These are phyloP conservation scores for Eleutherodactylus coqui DNA, from an alignment of 2,797 vertebrate genomes.

Conservation along the genomic window DNA sequence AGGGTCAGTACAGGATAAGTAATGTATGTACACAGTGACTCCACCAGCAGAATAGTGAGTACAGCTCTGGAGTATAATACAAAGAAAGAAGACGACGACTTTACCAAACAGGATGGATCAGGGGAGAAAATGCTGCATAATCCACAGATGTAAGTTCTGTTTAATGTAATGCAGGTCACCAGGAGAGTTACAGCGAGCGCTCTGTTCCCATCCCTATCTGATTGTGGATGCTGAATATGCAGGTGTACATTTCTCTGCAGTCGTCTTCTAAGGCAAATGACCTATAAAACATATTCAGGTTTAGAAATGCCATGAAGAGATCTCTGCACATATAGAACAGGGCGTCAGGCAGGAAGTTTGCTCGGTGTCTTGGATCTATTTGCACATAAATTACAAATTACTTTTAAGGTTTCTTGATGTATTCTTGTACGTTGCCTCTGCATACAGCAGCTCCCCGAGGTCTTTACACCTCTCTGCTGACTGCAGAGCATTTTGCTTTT, in stretches of 20 bases:
- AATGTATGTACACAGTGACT: too few species aligned
- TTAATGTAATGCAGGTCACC: not conserved
- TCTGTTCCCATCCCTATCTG: not conserved
- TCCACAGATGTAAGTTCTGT: not conserved
- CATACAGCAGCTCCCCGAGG: not conserved
- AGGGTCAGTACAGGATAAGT: too few species aligned
- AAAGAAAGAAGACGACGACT: not conserved
- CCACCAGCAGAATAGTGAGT: too few species aligned
- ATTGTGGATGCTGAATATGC: constrained; percentile 7
- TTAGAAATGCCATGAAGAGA: not conserved
- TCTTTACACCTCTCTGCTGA: not conserved
- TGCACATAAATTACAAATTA: not conserved
- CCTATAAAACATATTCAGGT: constrained; percentile 11
- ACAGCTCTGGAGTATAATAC: too few species aligned
- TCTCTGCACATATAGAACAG: not conserved
- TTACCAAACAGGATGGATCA: not conserved
- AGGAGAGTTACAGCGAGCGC: not conserved
- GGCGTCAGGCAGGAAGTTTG: not conserved
- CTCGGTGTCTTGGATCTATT: not conserved
- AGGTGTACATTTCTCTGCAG: not conserved
- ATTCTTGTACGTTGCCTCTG: not conserved
- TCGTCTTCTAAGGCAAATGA: not conserved
- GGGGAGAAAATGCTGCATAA: constrained; percentile 12
- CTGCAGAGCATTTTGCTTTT: not conserved
- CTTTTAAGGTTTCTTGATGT: not conserved